phyloP scores from a whole-genome alignment of 2,113 vertebrate species.

The Gorilla gorilla region DNA sequence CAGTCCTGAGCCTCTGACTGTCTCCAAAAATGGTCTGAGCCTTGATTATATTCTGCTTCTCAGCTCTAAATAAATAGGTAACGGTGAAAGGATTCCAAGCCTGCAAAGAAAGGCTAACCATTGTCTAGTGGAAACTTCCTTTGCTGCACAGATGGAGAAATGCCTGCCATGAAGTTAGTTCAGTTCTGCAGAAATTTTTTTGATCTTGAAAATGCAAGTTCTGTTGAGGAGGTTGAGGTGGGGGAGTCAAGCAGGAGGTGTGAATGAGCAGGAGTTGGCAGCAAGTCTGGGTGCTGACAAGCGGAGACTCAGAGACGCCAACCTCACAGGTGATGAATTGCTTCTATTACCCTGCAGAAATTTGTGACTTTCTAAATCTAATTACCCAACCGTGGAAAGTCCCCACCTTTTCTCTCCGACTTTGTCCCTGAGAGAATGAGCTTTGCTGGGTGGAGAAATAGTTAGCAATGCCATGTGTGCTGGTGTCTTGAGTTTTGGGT shows the following conservation, averaged over 20 bases:
- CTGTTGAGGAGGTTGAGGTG: neutral
- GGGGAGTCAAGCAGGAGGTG: neutral
- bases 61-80: neutral
- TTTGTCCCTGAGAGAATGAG: neutral
- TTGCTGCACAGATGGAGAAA: neutral
- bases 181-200: neutral
- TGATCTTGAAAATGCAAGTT: neutral
- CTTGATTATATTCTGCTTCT: accelerated
- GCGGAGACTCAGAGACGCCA: neutral
- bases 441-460: too few relatives aligned
- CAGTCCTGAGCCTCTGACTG: accelerated
- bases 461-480: neutral
- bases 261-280: too few relatives aligned
- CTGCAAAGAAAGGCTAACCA: neutral
- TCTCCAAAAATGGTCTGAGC: accelerated
- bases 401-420: too few relatives aligned
- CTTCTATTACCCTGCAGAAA: accelerated
- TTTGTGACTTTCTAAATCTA: neutral
- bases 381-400: neutral
- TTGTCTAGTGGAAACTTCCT: accelerated
- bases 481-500: neutral
- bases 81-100: neutral
- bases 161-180: accelerated
- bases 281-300: accelerated
- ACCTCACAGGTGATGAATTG: neutral